Evolutionary conservation across 1,140 invertebrate species (phyloP), one percentile per base, ranked within the genome.

Genomic region (Caenorhabditis remanei): DNA sequence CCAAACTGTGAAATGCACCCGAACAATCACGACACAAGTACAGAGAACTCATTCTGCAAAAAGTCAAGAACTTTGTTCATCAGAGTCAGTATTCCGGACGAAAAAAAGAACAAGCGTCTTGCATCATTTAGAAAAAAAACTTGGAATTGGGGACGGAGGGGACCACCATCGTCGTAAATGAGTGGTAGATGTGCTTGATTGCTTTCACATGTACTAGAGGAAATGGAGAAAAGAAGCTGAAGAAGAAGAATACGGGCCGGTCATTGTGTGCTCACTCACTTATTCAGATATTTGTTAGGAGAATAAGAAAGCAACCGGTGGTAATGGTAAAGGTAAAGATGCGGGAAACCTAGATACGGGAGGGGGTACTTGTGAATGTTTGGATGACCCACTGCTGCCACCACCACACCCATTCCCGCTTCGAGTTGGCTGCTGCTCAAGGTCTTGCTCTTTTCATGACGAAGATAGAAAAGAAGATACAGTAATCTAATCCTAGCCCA

Each of bases 101-200:
- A n/a, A 79, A 79, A 50, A n/a, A 24, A 46, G 43, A 50, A 79
- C 71, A 50, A 79, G 71, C 46, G 71, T 48, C 65, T 71, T n/a
- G 71, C 40, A 71, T 71, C 65, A 71, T 71, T 71, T 71, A 71
- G 65, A 32, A 32, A 71, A 71, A 71, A 71, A 71, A 71, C 21
- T 11, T 21, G 13, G 55, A 19, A 16, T 9, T 9, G 50, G 50
- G 50, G 50, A 16, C 14, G 21, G 19, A 41, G 40, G n/a, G 46
- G 71, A n/a, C 71, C 71, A 79, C 71, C 71, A 79, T 53, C 13
- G 71, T 53, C 43, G 71, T 79, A 50, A 79, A 79, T 79, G 71
- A 79, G 43, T 79, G 71, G 71, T 79, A 46, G 71, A 79, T 79
- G 71, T 79, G 71, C 71, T 79, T 79, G 71, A 79, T 79, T 79